A percentile compares a stretch with the other conserved stretches of the same genome.
phyloP scores from a whole-genome alignment of 2,113 vertebrate species.

The Lepidothrix coronata region DNA sequence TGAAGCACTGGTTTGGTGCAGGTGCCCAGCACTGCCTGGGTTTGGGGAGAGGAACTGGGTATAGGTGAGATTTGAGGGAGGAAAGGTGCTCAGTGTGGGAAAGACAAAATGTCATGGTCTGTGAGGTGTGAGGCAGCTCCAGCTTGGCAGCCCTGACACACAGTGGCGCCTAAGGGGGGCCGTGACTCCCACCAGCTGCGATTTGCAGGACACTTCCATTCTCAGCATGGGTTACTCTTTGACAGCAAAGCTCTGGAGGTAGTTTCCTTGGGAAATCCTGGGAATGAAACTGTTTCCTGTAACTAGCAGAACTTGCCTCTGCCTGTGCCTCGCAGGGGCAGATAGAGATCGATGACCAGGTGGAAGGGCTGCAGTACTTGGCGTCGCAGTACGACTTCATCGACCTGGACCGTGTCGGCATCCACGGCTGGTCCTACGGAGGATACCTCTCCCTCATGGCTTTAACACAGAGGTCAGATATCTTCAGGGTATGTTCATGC shows the following conservation, averaged over 20 bases:
- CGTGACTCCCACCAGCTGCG: background rate
- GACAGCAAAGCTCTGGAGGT: background rate
- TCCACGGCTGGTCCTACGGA: constrained; percentile 85
- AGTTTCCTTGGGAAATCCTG: background rate
- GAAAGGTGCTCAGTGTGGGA: background rate
- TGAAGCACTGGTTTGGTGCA: background rate
- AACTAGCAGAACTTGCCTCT: background rate
- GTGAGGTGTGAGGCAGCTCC: background rate
- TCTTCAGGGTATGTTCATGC: constrained; percentile 80
- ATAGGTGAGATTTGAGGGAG: background rate
- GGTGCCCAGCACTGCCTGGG: background rate
- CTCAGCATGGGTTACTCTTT: background rate
- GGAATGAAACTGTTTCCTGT: background rate
- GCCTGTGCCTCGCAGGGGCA: constrained; percentile 73
- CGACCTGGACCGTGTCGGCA: constrained; percentile 80
- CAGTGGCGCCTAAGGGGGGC: background rate
- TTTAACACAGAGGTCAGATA: constrained; percentile 81
- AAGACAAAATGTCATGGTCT: background rate
- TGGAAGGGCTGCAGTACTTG: constrained; percentile 82
- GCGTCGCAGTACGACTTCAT: constrained; percentile 80
- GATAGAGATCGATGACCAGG: constrained; percentile 83
- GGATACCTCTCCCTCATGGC: constrained; percentile 84
- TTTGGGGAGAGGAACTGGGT: background rate
- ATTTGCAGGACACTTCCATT: background rate
- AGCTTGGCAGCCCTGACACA: background rate